Evolutionary conservation across 2,797 vertebrate genomes (phyloP).

Genomic region (Anguilla anguilla): DNA sequence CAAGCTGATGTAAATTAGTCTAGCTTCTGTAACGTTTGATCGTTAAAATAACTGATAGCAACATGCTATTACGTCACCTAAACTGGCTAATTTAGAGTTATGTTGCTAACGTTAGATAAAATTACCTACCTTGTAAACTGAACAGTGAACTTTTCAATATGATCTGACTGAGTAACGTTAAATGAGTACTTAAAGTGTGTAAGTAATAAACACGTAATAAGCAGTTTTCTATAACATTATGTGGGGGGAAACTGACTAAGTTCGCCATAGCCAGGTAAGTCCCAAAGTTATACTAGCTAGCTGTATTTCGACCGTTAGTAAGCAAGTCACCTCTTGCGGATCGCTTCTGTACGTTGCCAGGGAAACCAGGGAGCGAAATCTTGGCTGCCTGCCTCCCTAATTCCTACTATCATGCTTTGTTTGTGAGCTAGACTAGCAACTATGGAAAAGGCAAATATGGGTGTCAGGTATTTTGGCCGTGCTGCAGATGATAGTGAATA

Average conservation of each 20-base stretch:
- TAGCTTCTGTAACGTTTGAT: background rate
- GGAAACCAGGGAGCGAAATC: background rate
- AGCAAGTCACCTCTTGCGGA: background rate
- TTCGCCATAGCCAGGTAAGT: background rate
- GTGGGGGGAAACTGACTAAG: background rate
- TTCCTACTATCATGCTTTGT: background rate
- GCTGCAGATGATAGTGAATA: background rate
- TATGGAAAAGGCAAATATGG: too few relatives aligned
- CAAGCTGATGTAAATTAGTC: background rate
- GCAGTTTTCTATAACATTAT: background rate
- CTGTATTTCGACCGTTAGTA: background rate
- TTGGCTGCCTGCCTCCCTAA: background rate
- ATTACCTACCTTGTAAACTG: background rate
- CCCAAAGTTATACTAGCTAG: background rate
- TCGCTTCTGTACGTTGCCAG: conserved; percentile 3
- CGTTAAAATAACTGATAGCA: background rate
- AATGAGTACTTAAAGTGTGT: background rate
- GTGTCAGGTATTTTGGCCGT: background rate
- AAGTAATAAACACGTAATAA: too few relatives aligned
- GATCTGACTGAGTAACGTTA: background rate
- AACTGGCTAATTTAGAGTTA: background rate
- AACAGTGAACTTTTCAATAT: background rate
- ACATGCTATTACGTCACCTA: background rate
- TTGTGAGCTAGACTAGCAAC: background rate
- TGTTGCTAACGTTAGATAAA: background rate